These are phyloP conservation scores for Volucella zonaria DNA, from an alignment of 2,888 invertebrate genomes.

Conservation along the genomic window DNA sequence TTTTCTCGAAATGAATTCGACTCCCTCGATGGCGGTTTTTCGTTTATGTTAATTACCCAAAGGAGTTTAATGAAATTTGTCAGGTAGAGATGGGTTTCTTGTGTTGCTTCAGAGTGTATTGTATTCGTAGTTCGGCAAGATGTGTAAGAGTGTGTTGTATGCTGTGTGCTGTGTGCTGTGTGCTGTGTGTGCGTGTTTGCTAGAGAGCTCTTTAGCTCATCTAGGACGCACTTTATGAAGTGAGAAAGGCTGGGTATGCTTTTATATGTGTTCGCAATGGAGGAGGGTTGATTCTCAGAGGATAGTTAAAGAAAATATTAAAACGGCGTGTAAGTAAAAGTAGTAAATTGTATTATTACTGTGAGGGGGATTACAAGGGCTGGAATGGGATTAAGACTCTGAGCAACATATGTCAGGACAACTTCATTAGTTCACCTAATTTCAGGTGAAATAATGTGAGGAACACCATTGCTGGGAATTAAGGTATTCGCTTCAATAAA, in stretches of 20 bases:
- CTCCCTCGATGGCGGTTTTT: conserved; percentile 64
- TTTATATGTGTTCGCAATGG: not conserved
- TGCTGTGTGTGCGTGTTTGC: not conserved
- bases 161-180: too few relatives aligned
- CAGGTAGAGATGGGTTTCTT: conserved; percentile 70
- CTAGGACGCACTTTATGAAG: conserved; percentile 65
- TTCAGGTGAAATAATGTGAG: conserved; percentile 3
- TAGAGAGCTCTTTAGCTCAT: conserved; percentile 4
- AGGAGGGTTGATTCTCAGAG: conserved; percentile 46
- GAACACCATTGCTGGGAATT: not conserved
- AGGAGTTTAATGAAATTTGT: conserved; percentile 74
- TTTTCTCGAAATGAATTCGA: conserved; percentile 43
- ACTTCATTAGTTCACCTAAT: conserved; percentile 62
- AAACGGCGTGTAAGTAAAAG: conserved; percentile 53
- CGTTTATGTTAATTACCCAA: conserved; percentile 72
- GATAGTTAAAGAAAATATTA: conserved; percentile 71
- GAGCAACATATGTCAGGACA: conserved; percentile 62
- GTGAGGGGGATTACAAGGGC: conserved; percentile 1
- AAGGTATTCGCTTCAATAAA: not conserved
- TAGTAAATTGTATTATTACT: conserved; percentile 41
- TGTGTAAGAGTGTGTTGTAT: not conserved
- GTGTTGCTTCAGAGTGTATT: conserved; percentile 28
- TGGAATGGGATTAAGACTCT: conserved; percentile 31
- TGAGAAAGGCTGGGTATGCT: conserved; percentile 60
- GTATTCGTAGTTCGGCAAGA: not conserved